Evolutionary conservation across 2,113 vertebrate genomes (phyloP).

Genomic region (Solea senegalensis): DNA sequence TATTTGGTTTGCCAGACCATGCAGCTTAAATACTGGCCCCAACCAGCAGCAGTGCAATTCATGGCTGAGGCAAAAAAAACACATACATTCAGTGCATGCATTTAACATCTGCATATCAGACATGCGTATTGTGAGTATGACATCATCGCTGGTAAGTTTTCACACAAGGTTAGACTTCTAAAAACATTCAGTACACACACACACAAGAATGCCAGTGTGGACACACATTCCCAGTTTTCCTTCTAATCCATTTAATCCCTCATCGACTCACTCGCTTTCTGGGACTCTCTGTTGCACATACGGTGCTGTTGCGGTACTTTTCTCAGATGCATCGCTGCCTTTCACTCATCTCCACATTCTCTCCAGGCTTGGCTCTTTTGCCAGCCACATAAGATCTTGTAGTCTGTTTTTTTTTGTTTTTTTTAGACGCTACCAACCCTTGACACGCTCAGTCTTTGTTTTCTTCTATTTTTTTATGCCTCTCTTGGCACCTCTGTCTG

Average conservation of each 20-base stretch:
- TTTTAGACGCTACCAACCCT: conserved; percentile 17
- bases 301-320: conserved; percentile 4
- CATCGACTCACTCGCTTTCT: conserved; percentile 36
- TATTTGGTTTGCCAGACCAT: conserved; percentile 71
- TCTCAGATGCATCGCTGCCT: background rate
- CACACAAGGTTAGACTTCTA: background rate
- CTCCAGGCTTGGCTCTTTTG: conserved; percentile 9
- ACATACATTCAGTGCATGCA: background rate
- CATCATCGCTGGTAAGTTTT: too few species aligned
- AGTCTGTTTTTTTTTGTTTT: conserved; percentile 5
- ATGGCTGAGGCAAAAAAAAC: conserved; percentile 34
- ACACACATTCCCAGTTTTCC: conserved; percentile 42
- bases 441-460: background rate
- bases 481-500: conserved; percentile 35
- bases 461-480: conserved; percentile 34
- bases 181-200: conserved; percentile 5
- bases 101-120: too few species aligned
- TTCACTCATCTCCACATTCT: conserved; percentile 21
- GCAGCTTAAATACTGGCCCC: conserved; percentile 57
- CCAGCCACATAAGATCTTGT: conserved; percentile 24
- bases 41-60: conserved; percentile 32
- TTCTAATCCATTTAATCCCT: conserved; percentile 51
- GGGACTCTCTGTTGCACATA: conserved; percentile 2
- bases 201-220: background rate
- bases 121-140: background rate